phyloP scores from a whole-genome alignment of 23 tunicate species.

The Trididemnum clinides region DNA sequence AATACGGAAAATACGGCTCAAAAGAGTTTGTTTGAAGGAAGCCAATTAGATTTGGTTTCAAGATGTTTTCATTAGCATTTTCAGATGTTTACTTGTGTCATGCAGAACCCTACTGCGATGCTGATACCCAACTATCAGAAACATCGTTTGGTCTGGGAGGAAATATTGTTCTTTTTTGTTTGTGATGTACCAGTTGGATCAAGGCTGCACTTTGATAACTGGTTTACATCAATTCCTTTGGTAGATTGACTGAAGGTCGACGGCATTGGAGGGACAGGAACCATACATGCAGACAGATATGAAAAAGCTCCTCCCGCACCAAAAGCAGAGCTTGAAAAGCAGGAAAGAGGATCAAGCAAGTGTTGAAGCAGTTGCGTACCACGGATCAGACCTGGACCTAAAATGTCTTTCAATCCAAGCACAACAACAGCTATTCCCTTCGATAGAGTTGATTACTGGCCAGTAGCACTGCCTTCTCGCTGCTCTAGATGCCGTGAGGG shows the following conservation, averaged over 20 bases:
- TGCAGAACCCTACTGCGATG: not conserved
- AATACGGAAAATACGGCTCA: not conserved
- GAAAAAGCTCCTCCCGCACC: not conserved
- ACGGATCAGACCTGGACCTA: not conserved
- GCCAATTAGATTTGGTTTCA: not conserved
- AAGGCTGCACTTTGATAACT: not conserved
- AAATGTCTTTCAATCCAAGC: not conserved
- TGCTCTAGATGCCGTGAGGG: not conserved
- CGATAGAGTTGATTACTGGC: not conserved
- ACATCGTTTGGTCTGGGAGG: not conserved
- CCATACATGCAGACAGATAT: not conserved
- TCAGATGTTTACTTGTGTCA: not conserved
- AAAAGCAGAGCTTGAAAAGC: not conserved
- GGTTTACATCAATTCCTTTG: not conserved
- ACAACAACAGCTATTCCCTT: not conserved
- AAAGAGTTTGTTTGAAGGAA: not conserved
- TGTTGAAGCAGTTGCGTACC: not conserved
- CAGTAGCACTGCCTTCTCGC: not conserved
- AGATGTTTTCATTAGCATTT: not conserved
- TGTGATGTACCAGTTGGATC: not conserved
- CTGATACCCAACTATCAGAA: not conserved
- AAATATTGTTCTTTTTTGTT: not conserved
- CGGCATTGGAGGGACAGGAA: not conserved
- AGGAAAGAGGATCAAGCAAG: not conserved
- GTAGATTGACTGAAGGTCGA: not conserved